Evolutionary conservation across 2,113 vertebrate genomes (phyloP).

Genomic region (Mesitornis unicolor): DNA sequence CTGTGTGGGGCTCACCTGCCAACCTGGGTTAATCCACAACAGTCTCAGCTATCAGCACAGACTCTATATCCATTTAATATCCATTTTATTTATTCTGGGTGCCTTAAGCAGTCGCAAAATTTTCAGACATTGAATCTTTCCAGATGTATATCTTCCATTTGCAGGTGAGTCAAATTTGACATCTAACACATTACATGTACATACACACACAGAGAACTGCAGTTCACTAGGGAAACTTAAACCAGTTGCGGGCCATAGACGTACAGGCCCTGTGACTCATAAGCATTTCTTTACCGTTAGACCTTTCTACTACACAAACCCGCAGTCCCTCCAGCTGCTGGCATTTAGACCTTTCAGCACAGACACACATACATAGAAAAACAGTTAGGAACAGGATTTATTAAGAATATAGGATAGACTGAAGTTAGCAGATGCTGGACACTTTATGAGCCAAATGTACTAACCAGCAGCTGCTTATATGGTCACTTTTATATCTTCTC

Average conservation of each 20-base stretch:
- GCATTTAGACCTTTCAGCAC: background rate
- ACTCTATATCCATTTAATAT: background rate
- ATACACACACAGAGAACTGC: background rate
- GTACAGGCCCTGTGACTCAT: background rate
- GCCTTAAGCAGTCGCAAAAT: background rate
- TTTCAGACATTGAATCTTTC: background rate
- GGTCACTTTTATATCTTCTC: background rate
- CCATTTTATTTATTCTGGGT: background rate
- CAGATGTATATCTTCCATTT: background rate
- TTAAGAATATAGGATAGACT: background rate
- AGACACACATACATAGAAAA: background rate
- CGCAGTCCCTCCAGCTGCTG: background rate
- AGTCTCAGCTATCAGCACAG: background rate
- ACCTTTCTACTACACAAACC: background rate
- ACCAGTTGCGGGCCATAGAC: background rate
- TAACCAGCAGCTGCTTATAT: background rate
- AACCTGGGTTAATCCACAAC: background rate
- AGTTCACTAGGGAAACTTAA: background rate
- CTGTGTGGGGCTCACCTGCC: background rate
- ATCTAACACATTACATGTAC: background rate
- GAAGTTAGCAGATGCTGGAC: background rate
- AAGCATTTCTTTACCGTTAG: background rate
- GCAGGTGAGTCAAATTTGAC: background rate
- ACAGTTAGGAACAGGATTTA: background rate
- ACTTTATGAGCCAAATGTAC: background rate